Base-by-base conservation (phyloP, 2,888 invertebrate genomes). In the Anthophora plumipes region DNA sequence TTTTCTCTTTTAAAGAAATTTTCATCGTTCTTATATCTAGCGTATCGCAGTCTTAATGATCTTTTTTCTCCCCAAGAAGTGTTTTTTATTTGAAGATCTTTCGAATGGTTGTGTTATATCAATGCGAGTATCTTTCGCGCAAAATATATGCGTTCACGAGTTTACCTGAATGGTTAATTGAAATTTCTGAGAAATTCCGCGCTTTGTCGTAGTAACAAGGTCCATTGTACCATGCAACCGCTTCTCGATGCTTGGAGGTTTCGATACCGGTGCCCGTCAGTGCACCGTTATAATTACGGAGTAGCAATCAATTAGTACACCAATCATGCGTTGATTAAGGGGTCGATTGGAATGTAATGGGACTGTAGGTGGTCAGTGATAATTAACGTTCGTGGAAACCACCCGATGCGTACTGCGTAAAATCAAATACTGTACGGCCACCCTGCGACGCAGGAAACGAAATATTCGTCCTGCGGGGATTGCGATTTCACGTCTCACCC, bases 281-380 rank as follows among this genome's bases (percentile, higher is more conserved):
- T 92, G 92, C 92, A 92, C 93, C 91, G 92, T 93, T 92, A 93
- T 93, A 93, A 93, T 92, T 92, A 92, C 92, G 91, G 90, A 92
- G 92, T 92, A 92, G 93, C 93, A 92, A 93, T 93, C 93, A 93
- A 93, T 93, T 93, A 93, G 91, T 90, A 91, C 91, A 92, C 91
- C 93, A 93, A 93, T 93, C 93, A 92, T 93, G 92, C 93, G 91
- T 93, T 92, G 92, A 93, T 93, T 92, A 92, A 92, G 91, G 92
- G 92, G 90, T 91, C 92, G 92, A 93, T 93, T 93, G 93, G 91
- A 93, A 92, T 92, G 93, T 93, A 93, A 93, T 93, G 92, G 91
- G 92, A 89, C 91, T 91, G 91, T 90, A 92, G 92, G 90, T 93
- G 93, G 93, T 92, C 93, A 92, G 89, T 91, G 92, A 92, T 93